A percentile compares a stretch with the other conserved stretches of the same genome.
These are phyloP conservation scores for Triplophysa yarkandensis DNA, from an alignment of 2,797 vertebrate genomes.

Conservation along the genomic window DNA sequence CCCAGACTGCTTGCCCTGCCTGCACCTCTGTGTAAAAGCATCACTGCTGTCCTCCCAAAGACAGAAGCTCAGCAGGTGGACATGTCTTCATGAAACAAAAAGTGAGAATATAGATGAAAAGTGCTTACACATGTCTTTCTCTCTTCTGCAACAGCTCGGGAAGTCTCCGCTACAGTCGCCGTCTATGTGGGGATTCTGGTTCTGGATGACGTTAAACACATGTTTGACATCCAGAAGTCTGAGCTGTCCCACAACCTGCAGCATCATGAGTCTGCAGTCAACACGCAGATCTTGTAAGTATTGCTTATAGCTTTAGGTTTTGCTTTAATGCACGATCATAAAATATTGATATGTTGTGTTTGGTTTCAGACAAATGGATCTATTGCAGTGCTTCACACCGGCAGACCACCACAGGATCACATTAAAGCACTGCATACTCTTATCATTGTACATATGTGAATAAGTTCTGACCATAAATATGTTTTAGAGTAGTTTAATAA, in stretches of 20 bases:
- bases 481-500: not conserved
- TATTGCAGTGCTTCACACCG: not conserved
- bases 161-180: not conserved
- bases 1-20: slow-evolving; percentile 1
- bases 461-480: not conserved
- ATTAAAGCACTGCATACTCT: not conserved
- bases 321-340: not conserved
- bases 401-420: not conserved
- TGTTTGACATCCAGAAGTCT: not conserved
- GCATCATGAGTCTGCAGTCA: not conserved
- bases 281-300: not conserved
- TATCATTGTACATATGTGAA: not conserved
- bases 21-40: too few species aligned
- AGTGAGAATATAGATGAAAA: not conserved
- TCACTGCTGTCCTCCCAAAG: too few species aligned
- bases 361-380: not conserved
- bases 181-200: too few species aligned
- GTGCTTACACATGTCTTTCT: not conserved
- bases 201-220: too few species aligned
- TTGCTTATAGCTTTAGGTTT: not conserved
- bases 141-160: not conserved
- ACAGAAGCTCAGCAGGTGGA: not conserved
- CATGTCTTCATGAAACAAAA: not conserved
- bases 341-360: not conserved
- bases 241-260: not conserved